Conservation (phyloP, 1,140 invertebrate species). For the Drosophila bipectinata region DNA sequence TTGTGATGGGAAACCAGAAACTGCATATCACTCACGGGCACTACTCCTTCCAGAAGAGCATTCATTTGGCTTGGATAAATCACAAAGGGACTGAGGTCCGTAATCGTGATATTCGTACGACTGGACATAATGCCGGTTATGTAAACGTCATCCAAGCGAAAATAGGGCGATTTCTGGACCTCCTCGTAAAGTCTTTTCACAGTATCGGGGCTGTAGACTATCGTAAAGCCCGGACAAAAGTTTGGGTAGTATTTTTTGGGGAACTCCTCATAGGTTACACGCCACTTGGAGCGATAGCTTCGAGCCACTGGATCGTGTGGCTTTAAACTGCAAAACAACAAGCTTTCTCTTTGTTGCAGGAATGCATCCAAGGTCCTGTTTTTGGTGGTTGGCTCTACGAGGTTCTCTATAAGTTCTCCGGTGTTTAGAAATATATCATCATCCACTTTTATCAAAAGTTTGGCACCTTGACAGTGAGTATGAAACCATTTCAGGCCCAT, state of each 20-base stretch:
- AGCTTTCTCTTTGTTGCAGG: slow-evolving; percentile 53
- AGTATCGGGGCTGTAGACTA: slow-evolving; percentile 89
- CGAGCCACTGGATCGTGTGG: slow-evolving; percentile 85
- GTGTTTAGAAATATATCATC: slow-evolving; percentile 92
- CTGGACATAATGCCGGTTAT: slow-evolving; percentile 90
- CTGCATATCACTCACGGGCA: slow-evolving; percentile 33
- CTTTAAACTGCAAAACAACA: slow-evolving; percentile 86
- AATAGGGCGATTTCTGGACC: slow-evolving; percentile 87
- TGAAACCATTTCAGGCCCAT: slow-evolving; percentile 92
- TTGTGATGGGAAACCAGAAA: slow-evolving; percentile 86
- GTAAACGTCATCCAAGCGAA: slow-evolving; percentile 94
- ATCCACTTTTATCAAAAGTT: slow-evolving; percentile 90
- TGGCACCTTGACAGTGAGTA: slow-evolving; percentile 88
- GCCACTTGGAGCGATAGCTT: slow-evolving; percentile 90
- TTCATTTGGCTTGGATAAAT: slow-evolving; percentile 69
- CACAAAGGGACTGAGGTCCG: slow-evolving; percentile 84
- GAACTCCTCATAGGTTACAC: slow-evolving; percentile 89
- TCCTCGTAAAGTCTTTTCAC: slow-evolving; percentile 86
- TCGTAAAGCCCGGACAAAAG: slow-evolving; percentile 90
- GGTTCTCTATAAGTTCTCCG: slow-evolving; percentile 86
- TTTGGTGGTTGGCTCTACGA: slow-evolving; percentile 64
- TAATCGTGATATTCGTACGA: slow-evolving; percentile 86
- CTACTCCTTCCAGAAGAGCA: slow-evolving; percentile 39
- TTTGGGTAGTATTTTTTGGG: slow-evolving; percentile 87
- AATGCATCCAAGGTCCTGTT: not conserved